Base-by-base conservation (phyloP, 2,797 vertebrate species). In the Siniperca undulata region DNA sequence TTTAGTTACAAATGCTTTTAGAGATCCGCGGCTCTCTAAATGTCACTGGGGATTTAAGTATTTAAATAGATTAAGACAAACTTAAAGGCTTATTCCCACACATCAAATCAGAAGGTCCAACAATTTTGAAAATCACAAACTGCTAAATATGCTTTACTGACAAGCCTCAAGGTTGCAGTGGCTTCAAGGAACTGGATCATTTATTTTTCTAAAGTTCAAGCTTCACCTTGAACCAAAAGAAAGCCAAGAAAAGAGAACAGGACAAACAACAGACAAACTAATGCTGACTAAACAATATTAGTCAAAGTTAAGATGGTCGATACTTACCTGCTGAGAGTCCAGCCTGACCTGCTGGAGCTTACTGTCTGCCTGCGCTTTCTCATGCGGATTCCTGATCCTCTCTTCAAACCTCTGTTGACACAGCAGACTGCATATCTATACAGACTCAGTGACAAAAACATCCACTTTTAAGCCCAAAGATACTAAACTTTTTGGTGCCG, bases 1-100 rank as follows among this genome's bases (percentile, higher is more conserved):
- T 73, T 81, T 55, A 76, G 55, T 73, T 77, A 58, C 53, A 73
- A 68, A 68, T 64, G 59, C 38, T 50, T 83, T 59, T 5, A 52
- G 11, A 72, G 30, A 73, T 72, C 53, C 60, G 38, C n/a, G 55
- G n/a, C 55, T 77, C 55, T 71, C 60, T 59, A 61, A 70, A 56
- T 64, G 67, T 50, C 67, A 70, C 36, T 53, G 1, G 46, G 62
- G 13, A 61, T 73, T 77, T 68, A 61, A n/a, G 62, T 66, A 53
- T 34, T 81, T 7, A 30, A 76, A 42, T 44, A 66, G 53, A 58
- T 50, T 20, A 55, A 62, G 36, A 58, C 36, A 40, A 27, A 68
- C 36, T 42, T 72, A n/a, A 71, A 65, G 46, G 52, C 30, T 65
- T 64, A 52, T 70, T 65, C 50, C 50, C 56, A 19, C 40, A 58